Base-by-base conservation (phyloP, 2,797 vertebrate genomes). In the Hylomyscus alleni region DNA sequence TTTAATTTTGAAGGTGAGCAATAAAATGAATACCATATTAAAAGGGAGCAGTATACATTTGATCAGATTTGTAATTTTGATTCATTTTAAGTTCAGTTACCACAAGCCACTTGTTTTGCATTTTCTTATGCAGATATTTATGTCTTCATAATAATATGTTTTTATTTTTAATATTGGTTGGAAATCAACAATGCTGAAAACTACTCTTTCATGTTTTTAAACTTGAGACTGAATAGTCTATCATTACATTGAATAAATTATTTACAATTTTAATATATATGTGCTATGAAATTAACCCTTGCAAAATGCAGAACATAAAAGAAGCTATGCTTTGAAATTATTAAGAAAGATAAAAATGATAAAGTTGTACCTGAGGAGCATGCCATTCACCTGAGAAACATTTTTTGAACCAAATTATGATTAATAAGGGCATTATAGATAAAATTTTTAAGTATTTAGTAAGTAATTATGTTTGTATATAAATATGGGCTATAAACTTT, bases 1-100 rank as follows among this genome's bases (percentile, higher is more conserved):
- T 83, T 89, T 92, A 78, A 96, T 92, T 95, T 95, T 95, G 44
- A 91, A 95, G 92, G 17, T 82, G 88, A 58, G 50, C 52, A 84
- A 94, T 93, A 65, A 52, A 29, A 12, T 67, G 52, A 72, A 22
- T 88, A 60, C 6, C 0, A 31, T 90, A 80, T 81, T 96, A 50
- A 85, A 90, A 86, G 6, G 90, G 22, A 62, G 87, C 56, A 96
- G 62, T 95, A 90, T 62, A 76, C 19, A 85, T 3, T 67, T 65
- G 37, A 81, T 89, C 50, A n/a, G 67, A 83, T 97, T 97, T 85
- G 40, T 83, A 89, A 94, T 69, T 19, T 37, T 26, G 13, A 76
- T 24, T 54, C 24, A 85, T 89, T 92, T 96, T 54, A 86, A 13
- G 40, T 90, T 87, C 73, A 87, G 37, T 87, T 82, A 93, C 58